Base-by-base conservation (phyloP, 2,888 invertebrate genomes). In the Drosophila cracens region DNA sequence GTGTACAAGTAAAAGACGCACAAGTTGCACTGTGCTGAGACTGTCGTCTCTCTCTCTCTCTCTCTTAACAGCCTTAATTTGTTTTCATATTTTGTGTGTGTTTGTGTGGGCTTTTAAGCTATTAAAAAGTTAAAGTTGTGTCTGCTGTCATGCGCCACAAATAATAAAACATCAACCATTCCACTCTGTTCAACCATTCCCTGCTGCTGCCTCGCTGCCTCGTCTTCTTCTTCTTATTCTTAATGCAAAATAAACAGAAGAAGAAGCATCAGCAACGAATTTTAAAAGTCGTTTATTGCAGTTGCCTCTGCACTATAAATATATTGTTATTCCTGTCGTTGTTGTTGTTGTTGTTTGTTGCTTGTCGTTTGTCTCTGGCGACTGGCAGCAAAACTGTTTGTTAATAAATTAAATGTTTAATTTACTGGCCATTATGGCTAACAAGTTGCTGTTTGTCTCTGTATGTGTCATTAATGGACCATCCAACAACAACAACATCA, bases 391-490 rank as follows among this genome's bases (percentile, higher is more conserved):
- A 62, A 77, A 72, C 70, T 69, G 88, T 88, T 89, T 85, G 90
- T 85, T 86, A 86, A 85, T 85, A 88, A 89, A 85, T 85, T 86
- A 89, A 89, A 86, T 86, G 81, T 83, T 85, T 88, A 85, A 89
- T 85, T 85, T 83, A 78, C 83, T 86, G 81, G 58, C 76, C 88
- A 89, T 85, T 89, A 85, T 71, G 68, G 74, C 82, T 71, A 84
- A 70, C 89, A 87, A 85, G 74, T 77, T 67, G 74, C 73, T 51
- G 27, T 33, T 56, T 54, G 76, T 46, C 29, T 66, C 54, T 43
- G 57, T 46, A 48, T 34, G 27, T 76, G 49, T 43, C 60, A 76
- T 79, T 79, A 65, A 70, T 66, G 49, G 34, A 54, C 34, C 53
- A 71, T 40, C 5, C 51, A 46, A 40, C 49, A 57, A 11, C 31